Percentiles rank a stretch among this genome's conserved stretches.
These are phyloP conservation scores for Ruditapes philippinarum DNA, from an alignment of 1,140 invertebrate species.

Conservation along the genomic window DNA sequence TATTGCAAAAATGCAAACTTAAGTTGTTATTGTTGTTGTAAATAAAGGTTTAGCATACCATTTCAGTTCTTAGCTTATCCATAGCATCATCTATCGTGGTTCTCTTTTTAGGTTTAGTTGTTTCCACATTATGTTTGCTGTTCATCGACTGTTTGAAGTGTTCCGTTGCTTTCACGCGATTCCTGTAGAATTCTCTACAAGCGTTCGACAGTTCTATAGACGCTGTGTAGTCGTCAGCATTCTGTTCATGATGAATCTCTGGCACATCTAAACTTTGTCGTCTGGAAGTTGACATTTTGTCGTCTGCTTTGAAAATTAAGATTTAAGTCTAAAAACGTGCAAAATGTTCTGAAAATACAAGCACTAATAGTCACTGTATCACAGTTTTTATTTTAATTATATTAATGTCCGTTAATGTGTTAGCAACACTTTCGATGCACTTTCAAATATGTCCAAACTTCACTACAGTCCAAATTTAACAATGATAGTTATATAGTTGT, in stretches of 20 bases:
- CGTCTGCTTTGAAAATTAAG: not conserved
- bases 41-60: too few species aligned
- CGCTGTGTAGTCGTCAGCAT: constrained; percentile 77
- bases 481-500: not conserved
- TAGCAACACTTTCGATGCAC: too few species aligned
- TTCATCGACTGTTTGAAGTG: constrained; percentile 65
- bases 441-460: not conserved
- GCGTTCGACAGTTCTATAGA: constrained; percentile 82
- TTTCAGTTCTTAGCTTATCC: constrained; percentile 76
- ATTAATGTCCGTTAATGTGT: too few species aligned
- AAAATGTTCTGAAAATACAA: too few species aligned
- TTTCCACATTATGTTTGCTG: constrained; percentile 22
- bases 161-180: constrained; percentile 76
- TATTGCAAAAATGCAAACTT: too few species aligned
- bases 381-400: too few species aligned
- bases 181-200: constrained; percentile 79
- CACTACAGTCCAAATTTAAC: not conserved
- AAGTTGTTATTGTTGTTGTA: too few species aligned
- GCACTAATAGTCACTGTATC: too few species aligned
- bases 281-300: constrained; percentile 23
- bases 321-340: too few species aligned
- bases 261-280: constrained; percentile 33
- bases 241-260: constrained; percentile 26
- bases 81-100: constrained; percentile 75
- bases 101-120: constrained; percentile 51